Conservation (phyloP, 2,888 invertebrate species). For the Alcis repandata region DNA sequence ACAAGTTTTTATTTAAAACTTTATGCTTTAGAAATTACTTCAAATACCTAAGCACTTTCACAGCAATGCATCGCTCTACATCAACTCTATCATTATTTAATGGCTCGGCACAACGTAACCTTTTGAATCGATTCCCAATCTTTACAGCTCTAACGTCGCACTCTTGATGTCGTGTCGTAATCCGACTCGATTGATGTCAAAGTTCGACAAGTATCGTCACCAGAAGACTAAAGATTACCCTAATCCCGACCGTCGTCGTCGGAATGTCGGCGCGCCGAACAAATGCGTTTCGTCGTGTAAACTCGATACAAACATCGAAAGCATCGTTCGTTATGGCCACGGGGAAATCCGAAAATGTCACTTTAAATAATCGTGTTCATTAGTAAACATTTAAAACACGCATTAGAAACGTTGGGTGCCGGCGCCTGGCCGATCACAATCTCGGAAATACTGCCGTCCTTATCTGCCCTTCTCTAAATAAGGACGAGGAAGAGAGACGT, state of each 20-base stretch:
- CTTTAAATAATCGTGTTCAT: constrained; percentile 86
- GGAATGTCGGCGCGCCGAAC: constrained; percentile 43
- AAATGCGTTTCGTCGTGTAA: constrained; percentile 39
- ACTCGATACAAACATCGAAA: constrained; percentile 48
- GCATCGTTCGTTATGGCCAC: constrained; percentile 62
- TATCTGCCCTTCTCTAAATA: constrained; percentile 47
- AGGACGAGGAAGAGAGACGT: constrained; percentile 53
- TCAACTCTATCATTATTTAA: constrained; percentile 16
- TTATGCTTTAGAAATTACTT: no score
- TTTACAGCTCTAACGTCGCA: constrained; percentile 28
- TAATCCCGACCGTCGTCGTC: constrained; percentile 34
- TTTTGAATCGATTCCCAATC: constrained; percentile 31
- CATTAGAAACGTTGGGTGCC: constrained; percentile 82
- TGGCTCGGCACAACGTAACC: constrained; percentile 27
- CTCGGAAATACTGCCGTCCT: constrained; percentile 66
- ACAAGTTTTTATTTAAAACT: no score
- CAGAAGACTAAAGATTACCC: constrained; percentile 30
- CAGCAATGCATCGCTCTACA: constrained; percentile 16
- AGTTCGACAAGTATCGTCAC: constrained; percentile 53
- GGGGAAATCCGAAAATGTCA: constrained; percentile 83
- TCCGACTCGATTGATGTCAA: constrained; percentile 57
- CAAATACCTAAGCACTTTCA: no score
- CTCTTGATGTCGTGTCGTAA: constrained; percentile 37
- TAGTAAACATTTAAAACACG: constrained; percentile 85
- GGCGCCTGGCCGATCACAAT: constrained; percentile 80